A percentile compares a stretch with the other conserved stretches of the same genome.
These are phyloP conservation scores for Anisognathus igniventris DNA, from an alignment of 2,797 vertebrate species.

Conservation along the genomic window DNA sequence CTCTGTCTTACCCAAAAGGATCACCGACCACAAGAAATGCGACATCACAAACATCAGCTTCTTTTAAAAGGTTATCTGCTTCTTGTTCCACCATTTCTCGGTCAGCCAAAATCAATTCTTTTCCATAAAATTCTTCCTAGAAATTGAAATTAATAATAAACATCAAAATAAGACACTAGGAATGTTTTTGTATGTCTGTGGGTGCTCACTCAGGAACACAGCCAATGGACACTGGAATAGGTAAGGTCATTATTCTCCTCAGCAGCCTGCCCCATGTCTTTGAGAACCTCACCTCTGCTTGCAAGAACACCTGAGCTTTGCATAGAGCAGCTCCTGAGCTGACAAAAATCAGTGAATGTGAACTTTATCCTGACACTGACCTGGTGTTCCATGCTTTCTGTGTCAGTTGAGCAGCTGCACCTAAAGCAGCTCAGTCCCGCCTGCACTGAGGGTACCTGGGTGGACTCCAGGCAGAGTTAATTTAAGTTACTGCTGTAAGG, in stretches of 20 bases:
- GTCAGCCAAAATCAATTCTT: constrained; percentile 89
- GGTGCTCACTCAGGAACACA: neutral
- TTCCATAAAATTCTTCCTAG: constrained; percentile 93
- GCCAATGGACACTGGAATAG: neutral
- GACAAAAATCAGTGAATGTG: neutral
- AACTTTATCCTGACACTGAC: neutral
- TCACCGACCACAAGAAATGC: constrained; percentile 95
- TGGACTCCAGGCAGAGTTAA: neutral
- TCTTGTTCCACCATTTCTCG: constrained; percentile 91
- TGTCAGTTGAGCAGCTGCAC: neutral
- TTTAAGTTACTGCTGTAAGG: neutral
- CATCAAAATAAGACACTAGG: neutral
- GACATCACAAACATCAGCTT: constrained; percentile 83
- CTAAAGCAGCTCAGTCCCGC: neutral
- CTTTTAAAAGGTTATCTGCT: constrained; percentile 87
- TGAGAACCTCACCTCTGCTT: neutral
- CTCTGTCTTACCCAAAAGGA: constrained; percentile 88
- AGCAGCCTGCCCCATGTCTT: neutral
- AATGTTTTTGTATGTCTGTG: neutral
- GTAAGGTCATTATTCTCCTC: neutral
- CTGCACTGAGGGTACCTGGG: neutral
- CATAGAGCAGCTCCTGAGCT: neutral
- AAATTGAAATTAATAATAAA: constrained; percentile 17
- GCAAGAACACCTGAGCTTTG: neutral
- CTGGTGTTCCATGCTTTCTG: neutral